Percentiles rank a stretch among this genome's conserved stretches.
Evolutionary conservation across 2,797 vertebrate genomes (phyloP).

Genomic region (Halcyon leucocephala): DNA sequence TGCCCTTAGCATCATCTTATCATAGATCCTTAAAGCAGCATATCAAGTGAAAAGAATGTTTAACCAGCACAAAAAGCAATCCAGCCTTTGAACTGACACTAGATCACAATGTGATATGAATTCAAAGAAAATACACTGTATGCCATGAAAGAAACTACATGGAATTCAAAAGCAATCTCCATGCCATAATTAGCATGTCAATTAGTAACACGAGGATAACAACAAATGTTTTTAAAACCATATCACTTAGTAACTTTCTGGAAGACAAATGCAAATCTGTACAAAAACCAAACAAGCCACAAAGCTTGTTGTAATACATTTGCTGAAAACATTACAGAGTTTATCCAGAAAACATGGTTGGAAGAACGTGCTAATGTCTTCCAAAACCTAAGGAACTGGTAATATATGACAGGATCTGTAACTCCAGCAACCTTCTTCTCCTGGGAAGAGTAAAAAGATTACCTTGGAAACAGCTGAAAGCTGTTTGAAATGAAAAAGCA

Average conservation of each 20-base stretch:
- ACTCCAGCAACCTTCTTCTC: background rate
- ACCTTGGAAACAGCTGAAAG: background rate
- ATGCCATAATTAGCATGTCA: background rate
- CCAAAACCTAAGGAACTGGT: background rate
- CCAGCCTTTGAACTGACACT: slow-evolving; percentile 7
- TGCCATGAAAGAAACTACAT: background rate
- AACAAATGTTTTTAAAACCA: background rate
- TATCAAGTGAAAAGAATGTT: background rate
- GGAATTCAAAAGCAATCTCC: background rate
- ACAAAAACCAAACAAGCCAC: background rate
- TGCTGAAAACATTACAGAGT: background rate
- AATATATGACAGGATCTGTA: background rate
- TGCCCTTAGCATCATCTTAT: background rate
- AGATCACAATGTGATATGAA: background rate
- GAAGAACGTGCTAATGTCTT: background rate
- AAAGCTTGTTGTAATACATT: background rate
- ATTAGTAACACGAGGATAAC: background rate
- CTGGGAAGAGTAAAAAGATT: background rate
- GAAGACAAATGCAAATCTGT: background rate
- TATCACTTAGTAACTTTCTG: background rate
- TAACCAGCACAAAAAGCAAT: background rate
- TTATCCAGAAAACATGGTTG: background rate
- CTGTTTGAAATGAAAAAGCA: background rate
- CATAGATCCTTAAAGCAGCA: background rate
- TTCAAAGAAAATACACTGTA: background rate